Conservation (phyloP, 2,113 vertebrate genomes). For the Oriolus oriolus region DNA sequence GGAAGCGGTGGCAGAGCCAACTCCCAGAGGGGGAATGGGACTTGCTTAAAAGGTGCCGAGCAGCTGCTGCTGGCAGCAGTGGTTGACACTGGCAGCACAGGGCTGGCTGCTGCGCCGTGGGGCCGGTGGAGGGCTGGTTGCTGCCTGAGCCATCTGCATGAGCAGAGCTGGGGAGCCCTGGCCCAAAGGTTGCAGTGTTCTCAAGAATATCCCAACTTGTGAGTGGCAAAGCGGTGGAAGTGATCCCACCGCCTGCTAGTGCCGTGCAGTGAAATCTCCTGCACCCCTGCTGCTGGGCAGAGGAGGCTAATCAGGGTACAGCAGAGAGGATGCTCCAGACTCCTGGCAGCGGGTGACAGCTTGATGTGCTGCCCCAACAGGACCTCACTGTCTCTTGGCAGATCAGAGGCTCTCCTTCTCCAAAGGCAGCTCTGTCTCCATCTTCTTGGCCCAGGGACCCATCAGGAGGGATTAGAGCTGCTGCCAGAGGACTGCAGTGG, state of each 20-base stretch:
- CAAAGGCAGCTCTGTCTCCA: conserved; percentile 31
- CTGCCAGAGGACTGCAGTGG: conserved; percentile 20
- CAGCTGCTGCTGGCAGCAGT: conserved; percentile 42
- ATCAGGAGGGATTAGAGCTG: conserved; percentile 41
- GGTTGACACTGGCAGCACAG: neutral
- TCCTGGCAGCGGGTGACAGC: neutral
- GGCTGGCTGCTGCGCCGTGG: rapidly evolving
- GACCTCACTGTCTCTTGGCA: conserved; percentile 34
- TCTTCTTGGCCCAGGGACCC: conserved; percentile 34
- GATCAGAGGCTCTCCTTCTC: neutral
- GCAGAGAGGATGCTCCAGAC: neutral
- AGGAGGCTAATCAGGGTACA: neutral
- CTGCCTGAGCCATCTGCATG: neutral
- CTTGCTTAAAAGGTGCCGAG: neutral
- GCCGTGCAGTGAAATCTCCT: neutral
- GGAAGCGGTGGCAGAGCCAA: neutral
- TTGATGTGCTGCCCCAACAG: neutral
- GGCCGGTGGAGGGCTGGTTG: neutral
- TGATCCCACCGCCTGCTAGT: neutral
- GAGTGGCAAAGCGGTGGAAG: neutral
- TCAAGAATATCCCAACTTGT: neutral
- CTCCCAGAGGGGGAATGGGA: neutral
- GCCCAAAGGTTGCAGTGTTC: neutral
- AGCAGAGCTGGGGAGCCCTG: neutral
- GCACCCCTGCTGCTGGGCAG: neutral